A percentile compares a stretch with the other conserved stretches of the same genome.
These are phyloP conservation scores for Drosophila miranda DNA, from an alignment of 1,140 invertebrate genomes.

Conservation along the genomic window DNA sequence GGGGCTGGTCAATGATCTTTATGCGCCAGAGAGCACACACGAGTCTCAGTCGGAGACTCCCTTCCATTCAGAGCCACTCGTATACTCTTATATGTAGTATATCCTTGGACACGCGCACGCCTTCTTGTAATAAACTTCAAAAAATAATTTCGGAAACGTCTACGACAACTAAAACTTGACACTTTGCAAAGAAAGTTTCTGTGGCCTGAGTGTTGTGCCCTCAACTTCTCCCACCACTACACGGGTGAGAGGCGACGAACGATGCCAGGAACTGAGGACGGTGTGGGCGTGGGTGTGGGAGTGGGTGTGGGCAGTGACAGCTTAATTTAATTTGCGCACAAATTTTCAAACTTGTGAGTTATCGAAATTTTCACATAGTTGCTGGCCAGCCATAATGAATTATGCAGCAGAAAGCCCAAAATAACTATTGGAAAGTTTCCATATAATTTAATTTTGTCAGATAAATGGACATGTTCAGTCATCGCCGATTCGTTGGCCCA, in stretches of 20 bases:
- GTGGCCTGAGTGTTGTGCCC: conserved; percentile 64
- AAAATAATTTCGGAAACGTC: conserved; percentile 74
- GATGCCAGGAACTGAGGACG: not conserved
- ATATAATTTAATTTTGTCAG: conserved; percentile 58
- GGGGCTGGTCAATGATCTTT: conserved; percentile 47
- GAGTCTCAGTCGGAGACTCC: conserved; percentile 10
- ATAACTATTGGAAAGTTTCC: conserved; percentile 52
- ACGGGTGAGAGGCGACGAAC: not conserved
- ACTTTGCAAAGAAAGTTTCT: conserved; percentile 76
- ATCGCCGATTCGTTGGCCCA: not conserved
- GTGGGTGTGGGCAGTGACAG: conserved; percentile 43
- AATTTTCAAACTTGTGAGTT: conserved; percentile 70
- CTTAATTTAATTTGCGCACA: conserved; percentile 75
- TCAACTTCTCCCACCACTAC: not conserved
- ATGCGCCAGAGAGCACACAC: conserved; percentile 35
- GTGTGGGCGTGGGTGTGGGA: conserved; percentile 1
- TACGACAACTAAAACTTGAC: conserved; percentile 78
- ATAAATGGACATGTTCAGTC: conserved; percentile 9
- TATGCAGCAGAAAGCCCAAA: conserved; percentile 55
- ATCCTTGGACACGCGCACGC: conserved; percentile 44
- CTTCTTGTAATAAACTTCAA: conserved; percentile 72
- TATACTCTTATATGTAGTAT: conserved; percentile 9
- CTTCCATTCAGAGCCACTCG: conserved; percentile 1
- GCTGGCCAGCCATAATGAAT: conserved; percentile 58
- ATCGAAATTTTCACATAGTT: conserved; percentile 58